Base-by-base conservation (phyloP, 2,888 invertebrate genomes). In the Melanostoma mellinum region DNA sequence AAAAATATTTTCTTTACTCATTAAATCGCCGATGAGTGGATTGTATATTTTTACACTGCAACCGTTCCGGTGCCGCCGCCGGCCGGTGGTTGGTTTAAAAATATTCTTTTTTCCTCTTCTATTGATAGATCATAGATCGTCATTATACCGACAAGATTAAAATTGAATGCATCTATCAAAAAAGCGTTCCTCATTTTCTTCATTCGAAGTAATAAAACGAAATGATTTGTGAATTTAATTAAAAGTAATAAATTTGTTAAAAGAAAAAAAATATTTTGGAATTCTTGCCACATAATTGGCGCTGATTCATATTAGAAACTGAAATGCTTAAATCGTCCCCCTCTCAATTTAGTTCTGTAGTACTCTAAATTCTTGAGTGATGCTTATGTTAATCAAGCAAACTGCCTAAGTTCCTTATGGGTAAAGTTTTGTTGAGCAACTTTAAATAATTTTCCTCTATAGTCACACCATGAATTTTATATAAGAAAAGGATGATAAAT, bases 11-110 rank as follows among this genome's bases (percentile, higher is more conserved):
- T 50, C 30, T 50, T 50, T 30, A 63, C 35, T 6, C 46, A 10
- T 61, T 40, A 38, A 55, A 50, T 44, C 60, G 20, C 36, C 20
- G 36, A 56, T 63, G 68, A 65, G 50, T 80, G 69, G 63, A 63
- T 44, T 55, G 33, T 56, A n/a, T 81, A 81, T 81, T 80, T 80
- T 63, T 81, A 58, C 52, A 36, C 40, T 36, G 10, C 42, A 42
- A 20, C 76, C 71, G 72, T 75, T 53, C 81, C 76, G 20, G 20
- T 20, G 20, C 20, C 20, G 20, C 20, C 20, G 20, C 20, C 20
- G 20, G 20, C 20, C 20, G 67, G 67, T 76, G 30, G 65, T 48
- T 76, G 33, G 8, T 72, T 36, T 76, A 65, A 60, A 52, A 52
- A 55, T 33, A 38, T n/a, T 9, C 48, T 58, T 67, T 68, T 73